Conservation (phyloP, 2,113 vertebrate species). For the Chiloscyllium plagiosum region DNA sequence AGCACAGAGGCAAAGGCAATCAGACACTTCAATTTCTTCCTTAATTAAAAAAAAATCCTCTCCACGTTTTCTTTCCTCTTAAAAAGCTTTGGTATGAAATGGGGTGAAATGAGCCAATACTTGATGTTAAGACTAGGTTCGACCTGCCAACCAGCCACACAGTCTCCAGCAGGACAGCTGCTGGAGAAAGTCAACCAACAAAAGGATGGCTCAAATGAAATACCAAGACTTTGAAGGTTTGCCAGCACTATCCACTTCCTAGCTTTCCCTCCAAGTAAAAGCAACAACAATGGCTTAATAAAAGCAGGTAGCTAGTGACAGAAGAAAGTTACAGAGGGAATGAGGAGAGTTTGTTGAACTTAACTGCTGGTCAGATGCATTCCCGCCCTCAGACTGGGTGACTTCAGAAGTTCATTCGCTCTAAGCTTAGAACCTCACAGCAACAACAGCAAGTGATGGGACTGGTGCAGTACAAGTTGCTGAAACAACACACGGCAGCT, state of each 20-base stretch:
- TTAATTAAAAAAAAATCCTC: neutral
- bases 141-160: neutral
- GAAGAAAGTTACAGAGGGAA: neutral
- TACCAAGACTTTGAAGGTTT: neutral
- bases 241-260: neutral
- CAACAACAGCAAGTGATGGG: neutral
- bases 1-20: neutral
- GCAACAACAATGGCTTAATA: neutral
- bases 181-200: neutral
- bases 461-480: neutral
- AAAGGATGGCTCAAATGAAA: neutral
- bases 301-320: neutral
- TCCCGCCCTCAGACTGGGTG: neutral
- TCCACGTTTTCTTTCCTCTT: neutral
- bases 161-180: neutral
- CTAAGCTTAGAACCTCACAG: neutral
- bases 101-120: neutral
- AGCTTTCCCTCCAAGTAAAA: neutral
- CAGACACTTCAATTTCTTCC: neutral
- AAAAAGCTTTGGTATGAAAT: conserved; percentile 25
- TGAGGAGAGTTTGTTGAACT: neutral
- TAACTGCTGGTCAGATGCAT: neutral
- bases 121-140: neutral
- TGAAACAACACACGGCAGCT: neutral
- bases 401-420: neutral